Evolutionary conservation across 2,113 vertebrate genomes (phyloP).

Genomic region (Narcine bancroftii): DNA sequence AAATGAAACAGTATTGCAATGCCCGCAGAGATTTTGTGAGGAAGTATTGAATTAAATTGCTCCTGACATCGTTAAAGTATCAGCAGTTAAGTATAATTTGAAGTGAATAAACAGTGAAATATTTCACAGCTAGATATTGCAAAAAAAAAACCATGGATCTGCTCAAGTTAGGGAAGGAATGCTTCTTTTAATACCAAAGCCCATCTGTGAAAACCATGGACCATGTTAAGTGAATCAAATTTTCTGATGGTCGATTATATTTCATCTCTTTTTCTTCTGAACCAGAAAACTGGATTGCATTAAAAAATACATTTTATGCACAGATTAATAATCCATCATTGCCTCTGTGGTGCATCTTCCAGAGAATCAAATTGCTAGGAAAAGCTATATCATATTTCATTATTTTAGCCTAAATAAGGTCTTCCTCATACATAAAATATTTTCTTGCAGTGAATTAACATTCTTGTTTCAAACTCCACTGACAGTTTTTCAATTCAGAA

Average conservation of each 20-base stretch:
- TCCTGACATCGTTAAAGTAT: slow-evolving; percentile 35
- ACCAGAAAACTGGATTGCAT: slow-evolving; percentile 34
- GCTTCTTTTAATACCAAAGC: slow-evolving; percentile 27
- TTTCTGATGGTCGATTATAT: slow-evolving; percentile 37
- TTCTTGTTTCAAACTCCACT: slow-evolving; percentile 36
- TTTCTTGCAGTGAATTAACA: slow-evolving; percentile 37
- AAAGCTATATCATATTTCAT: slow-evolving; percentile 35
- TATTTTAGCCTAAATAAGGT: slow-evolving; percentile 32
- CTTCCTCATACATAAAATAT: slow-evolving; percentile 36
- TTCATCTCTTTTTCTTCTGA: slow-evolving; percentile 33
- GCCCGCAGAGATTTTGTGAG: slow-evolving; percentile 18
- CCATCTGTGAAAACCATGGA: slow-evolving; percentile 37
- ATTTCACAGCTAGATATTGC: slow-evolving; percentile 28
- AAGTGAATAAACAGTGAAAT: slow-evolving; percentile 36
- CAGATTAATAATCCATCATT: slow-evolving; percentile 33
- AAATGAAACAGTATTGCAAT: slow-evolving; percentile 35
- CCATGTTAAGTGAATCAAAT: slow-evolving; percentile 38
- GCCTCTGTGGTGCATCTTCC: slow-evolving; percentile 23
- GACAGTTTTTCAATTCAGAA: slow-evolving; percentile 37
- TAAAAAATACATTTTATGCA: slow-evolving; percentile 36
- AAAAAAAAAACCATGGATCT: not conserved
- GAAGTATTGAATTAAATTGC: slow-evolving; percentile 38
- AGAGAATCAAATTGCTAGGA: slow-evolving; percentile 30
- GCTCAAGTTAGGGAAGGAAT: slow-evolving; percentile 26
- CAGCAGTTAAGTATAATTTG: slow-evolving; percentile 34